Base-by-base conservation (phyloP, 2,797 vertebrate species). In the Trematomus bernacchii region DNA sequence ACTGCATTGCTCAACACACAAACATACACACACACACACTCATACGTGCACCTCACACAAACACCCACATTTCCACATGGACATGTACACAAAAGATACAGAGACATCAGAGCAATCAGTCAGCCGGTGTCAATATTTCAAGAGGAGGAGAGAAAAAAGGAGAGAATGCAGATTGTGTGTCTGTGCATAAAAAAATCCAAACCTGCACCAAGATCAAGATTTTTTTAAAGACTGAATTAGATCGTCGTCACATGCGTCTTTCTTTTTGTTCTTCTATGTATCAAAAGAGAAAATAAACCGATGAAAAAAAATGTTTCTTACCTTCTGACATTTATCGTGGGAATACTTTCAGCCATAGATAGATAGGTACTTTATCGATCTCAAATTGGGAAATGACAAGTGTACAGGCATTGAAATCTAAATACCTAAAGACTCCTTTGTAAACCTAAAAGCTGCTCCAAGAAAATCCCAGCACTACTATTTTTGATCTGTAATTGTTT, bases 91-190 rank as follows among this genome's bases (percentile, higher is more conserved):
- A 79, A 69, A 77, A 77, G 73, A 86, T 50, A 82, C 66, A 86
- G 76, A 84, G 77, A 78, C 82, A 88, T 86, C 83, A 85, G 78
- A 89, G 80, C 76, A 79, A 85, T 88, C 85, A 80, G 72, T 93
- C 85, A 90, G 85, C 51, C 42, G n/a, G 69, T 86, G 85, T 84
- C 86, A 79, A 89, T 86, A 83, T 79, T 73, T 83, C 64, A 64
- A 55, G 73, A 85, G 46, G 52, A 76, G 81, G 66, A 77, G 44
- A 18, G 33, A 60, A 53, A 66, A 77, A 71, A 71, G 66, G 55
- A 78, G 66, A 78, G 60, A 76, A 78, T 62, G 48, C 14, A 37
- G 33, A 40, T 66, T 54, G 46, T 40, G 55, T 60, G 66, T 65
- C 52, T 77, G 52, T 62, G 50, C 6, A 19, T 40, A 16, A 58